A percentile compares a stretch with the other conserved stretches of the same genome.
phyloP scores from a whole-genome alignment of 1,140 invertebrate genomes.

The Heliconius hermathena region DNA sequence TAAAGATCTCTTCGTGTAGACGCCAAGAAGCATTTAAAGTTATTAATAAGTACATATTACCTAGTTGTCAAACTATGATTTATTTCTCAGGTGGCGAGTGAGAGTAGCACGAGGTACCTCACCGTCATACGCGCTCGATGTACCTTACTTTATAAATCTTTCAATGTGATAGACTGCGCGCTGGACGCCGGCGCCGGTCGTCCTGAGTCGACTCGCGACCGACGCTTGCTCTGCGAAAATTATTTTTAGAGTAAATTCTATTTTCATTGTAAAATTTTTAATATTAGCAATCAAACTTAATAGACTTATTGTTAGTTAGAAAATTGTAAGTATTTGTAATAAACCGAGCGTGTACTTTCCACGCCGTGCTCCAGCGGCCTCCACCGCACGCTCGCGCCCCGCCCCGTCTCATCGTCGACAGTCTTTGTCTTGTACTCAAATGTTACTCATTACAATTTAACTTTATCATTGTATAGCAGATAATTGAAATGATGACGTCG shows the following conservation, averaged over 20 bases:
- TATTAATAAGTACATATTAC: slow-evolving; percentile 62
- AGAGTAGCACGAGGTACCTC: slow-evolving; percentile 40
- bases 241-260: slow-evolving; percentile 81
- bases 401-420: slow-evolving; percentile 63
- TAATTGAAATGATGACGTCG: slow-evolving; percentile 60
- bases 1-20: slow-evolving; percentile 89
- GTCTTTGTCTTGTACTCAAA: slow-evolving; percentile 76
- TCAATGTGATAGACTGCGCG: slow-evolving; percentile 78
- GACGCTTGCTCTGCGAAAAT: slow-evolving; percentile 64
- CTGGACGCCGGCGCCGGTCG: slow-evolving; percentile 67
- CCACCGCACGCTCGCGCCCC: slow-evolving; percentile 58
- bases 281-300: slow-evolving; percentile 76
- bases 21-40: slow-evolving; percentile 50
- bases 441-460: slow-evolving; percentile 73
- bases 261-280: slow-evolving; percentile 81
- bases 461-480: slow-evolving; percentile 72
- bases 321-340: slow-evolving; percentile 74
- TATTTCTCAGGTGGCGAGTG: slow-evolving; percentile 55
- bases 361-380: slow-evolving; percentile 52
- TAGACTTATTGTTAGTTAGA: slow-evolving; percentile 78
- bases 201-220: slow-evolving; percentile 67
- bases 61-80: slow-evolving; percentile 68
- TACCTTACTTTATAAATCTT: slow-evolving; percentile 75
- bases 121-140: slow-evolving; percentile 41
- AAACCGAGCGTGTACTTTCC: slow-evolving; percentile 70